Percentiles rank a stretch among this genome's conserved stretches.
Evolutionary conservation across 1,140 invertebrate genomes (phyloP).

Genomic region (Phenacoccus solenopsis): DNA sequence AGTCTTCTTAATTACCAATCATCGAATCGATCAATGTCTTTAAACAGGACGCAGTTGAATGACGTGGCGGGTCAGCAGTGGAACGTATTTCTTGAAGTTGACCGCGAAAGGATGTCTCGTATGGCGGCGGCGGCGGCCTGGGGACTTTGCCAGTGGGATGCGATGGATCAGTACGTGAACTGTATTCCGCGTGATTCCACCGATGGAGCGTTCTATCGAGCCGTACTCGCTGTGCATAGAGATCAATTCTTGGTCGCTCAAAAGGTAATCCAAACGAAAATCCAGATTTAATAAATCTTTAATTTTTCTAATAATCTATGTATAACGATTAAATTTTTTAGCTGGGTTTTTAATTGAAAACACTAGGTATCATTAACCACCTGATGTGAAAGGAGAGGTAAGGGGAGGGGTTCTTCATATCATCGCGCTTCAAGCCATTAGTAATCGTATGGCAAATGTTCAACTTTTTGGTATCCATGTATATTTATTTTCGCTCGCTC

Average conservation of each 20-base stretch:
- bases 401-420: too few relatives aligned
- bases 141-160: slow-evolving; percentile 85
- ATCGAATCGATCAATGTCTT: too few relatives aligned
- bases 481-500: too few relatives aligned
- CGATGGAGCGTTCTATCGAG: slow-evolving; percentile 90
- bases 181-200: slow-evolving; percentile 77
- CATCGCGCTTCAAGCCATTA: too few relatives aligned
- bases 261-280: slow-evolving; percentile 27
- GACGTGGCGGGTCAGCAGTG: slow-evolving; percentile 64
- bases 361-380: too few relatives aligned
- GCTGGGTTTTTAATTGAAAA: too few relatives aligned
- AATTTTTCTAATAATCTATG: not conserved
- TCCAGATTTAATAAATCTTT: not conserved
- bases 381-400: too few relatives aligned
- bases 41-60: slow-evolving; percentile 48
- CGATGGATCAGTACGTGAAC: slow-evolving; percentile 77
- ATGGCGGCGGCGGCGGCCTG: slow-evolving; percentile 90
- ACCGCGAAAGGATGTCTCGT: slow-evolving; percentile 69
- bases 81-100: slow-evolving; percentile 51
- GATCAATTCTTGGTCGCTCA: slow-evolving; percentile 59
- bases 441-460: too few relatives aligned
- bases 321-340: too few relatives aligned
- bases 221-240: slow-evolving; percentile 84
- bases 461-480: too few relatives aligned
- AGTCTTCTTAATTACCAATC: slow-evolving; percentile 30